Conservation (phyloP, 2,888 invertebrate genomes). For the Cerastis rubricosa region DNA sequence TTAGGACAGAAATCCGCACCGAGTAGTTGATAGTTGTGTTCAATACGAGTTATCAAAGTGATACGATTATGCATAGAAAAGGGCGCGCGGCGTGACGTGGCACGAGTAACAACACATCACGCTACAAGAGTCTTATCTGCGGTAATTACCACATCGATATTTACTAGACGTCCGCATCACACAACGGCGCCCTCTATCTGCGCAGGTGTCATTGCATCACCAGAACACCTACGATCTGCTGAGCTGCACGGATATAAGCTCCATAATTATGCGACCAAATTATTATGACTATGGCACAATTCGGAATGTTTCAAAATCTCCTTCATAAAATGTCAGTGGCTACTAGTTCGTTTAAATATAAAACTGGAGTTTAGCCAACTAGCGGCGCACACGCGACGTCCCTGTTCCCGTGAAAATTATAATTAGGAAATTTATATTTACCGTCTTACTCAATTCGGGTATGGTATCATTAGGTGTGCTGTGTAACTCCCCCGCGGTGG, state of each 20-base stretch:
- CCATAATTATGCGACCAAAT: slow-evolving; percentile 25
- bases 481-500: slow-evolving; percentile 33
- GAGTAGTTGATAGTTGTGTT: slow-evolving; percentile 33
- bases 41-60: slow-evolving; percentile 53
- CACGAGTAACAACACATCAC: slow-evolving; percentile 39
- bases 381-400: slow-evolving; percentile 77
- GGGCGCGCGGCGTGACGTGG: slow-evolving; percentile 22
- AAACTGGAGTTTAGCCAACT: slow-evolving; percentile 83
- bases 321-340: slow-evolving; percentile 81
- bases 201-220: slow-evolving; percentile 35
- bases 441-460: slow-evolving; percentile 74
- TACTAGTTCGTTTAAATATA: slow-evolving; percentile 83
- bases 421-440: slow-evolving; percentile 87
- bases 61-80: slow-evolving; percentile 43
- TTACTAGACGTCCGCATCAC: slow-evolving; percentile 1
- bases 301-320: slow-evolving; percentile 75
- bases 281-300: slow-evolving; percentile 65
- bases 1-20: slow-evolving; percentile 45
- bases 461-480: slow-evolving; percentile 65
- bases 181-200: slow-evolving; percentile 20
- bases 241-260: slow-evolving; percentile 30
- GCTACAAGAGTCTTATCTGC: slow-evolving; percentile 33
- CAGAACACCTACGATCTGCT: background rate
- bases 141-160: slow-evolving; percentile 36
- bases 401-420: slow-evolving; percentile 86